Evolutionary conservation across 2,113 vertebrate species (phyloP), one percentile per base, ranked within the genome.

Genomic region (Procavia capensis): DNA sequence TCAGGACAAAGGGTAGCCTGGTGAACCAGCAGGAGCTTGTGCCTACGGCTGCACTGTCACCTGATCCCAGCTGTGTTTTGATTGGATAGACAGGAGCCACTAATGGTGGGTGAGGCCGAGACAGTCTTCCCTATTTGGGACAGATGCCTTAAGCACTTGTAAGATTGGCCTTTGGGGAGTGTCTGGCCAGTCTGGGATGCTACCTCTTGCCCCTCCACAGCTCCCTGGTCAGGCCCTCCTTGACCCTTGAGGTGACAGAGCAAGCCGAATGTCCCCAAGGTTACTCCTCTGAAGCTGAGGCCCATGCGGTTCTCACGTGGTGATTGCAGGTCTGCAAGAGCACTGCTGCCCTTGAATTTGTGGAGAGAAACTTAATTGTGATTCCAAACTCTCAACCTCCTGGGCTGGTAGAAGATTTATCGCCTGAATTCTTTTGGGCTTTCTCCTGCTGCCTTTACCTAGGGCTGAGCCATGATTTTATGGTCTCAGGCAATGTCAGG

Each of bases 291-390:
- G 17, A 59, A 25, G 22, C 41, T 34, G 31, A 34, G 63, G 39
- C 43, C 10, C 25, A 2, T 8, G 41, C 5, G 0, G 5, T 9
- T 41, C 47, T 64, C 2, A 8, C 9, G 19, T 24, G 34, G 11
- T 0, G 9, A 57, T 13, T n/a, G 10, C 57, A 45, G 34, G 70
- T 13, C 4, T 79, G 24, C 25, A 63, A 80, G 57, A 72, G 2
- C 1, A 8, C 39, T 22, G n/a, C 14, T 61, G 29, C 9, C 17
- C 5, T 13, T 57, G 47, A 9, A 0, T 78, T 86, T 59, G 63
- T 88, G 90, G 41, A 50, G 24, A 39, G 70, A 4, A 45, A 27
- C 27, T 59, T 78, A 11, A 39, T 72, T 82, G 76, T 66, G 20
- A 59, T 85, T 41, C 54, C 19, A 9, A 2, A 27, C 36, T 27